Base-by-base conservation (phyloP, 2,113 vertebrate species). In the Platanista minor region DNA sequence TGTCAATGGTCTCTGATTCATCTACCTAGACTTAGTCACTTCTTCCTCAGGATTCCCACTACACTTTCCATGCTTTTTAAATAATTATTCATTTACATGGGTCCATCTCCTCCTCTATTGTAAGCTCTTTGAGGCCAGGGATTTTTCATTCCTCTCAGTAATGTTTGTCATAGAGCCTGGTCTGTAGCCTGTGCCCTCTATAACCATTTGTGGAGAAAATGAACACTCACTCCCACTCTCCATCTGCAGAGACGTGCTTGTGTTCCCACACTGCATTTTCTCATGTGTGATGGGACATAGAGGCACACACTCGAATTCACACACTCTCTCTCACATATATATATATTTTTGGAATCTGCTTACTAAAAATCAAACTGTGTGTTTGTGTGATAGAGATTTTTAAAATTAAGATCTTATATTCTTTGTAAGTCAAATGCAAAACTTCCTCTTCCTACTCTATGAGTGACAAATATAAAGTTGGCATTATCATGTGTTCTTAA, bases 391-490 rank as follows among this genome's bases (percentile, higher is more conserved):
- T 31, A 52, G 7, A 46, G 12, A 31, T 36, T 82, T 96, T 93
- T 43, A 8, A 85, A 92, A 96, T 54, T 85, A 72, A 31, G 21
- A 46, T 49, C 20, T 94, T 49, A 81, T 25, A 72, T 94, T 46
- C 13, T 95, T 31, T 94, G 31, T 43, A 59, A 77, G 23, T 62
- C 27, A 11, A 66, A 66, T 52, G 15, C 6, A 81, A 90, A 86
- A 9, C 18, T 78, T 74, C 64, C 57, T 91, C 11, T 20, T 84
- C 52, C 49, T 77, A 74, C 12, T 94, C 27, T 74, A 88, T 46
- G 69, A 72, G n/a, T 31, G 95, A 39, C 88, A 91, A 91, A 85
- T 88, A 92, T 23, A 97, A 91, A 94, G 41, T 29, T 90, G 54
- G 31, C 27, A 87, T 97, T 96, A 74, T 94, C 83, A 36, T 41